phyloP scores from a whole-genome alignment of 2,888 invertebrate species.

The Drosophila robusta region DNA sequence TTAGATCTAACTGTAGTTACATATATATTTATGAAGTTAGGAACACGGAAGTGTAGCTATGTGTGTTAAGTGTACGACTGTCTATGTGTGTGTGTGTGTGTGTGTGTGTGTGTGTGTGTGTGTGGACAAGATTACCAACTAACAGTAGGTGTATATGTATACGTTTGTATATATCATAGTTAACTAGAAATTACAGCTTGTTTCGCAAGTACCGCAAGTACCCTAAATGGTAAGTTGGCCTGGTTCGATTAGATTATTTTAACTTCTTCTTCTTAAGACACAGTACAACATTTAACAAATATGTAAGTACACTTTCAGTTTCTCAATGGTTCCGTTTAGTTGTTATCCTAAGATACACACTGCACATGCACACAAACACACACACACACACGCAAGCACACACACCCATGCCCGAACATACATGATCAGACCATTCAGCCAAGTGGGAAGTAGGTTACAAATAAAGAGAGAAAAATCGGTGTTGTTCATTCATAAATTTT shows the following conservation, averaged over 20 bases:
- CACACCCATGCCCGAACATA: neutral
- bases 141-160: slow-evolving; percentile 10
- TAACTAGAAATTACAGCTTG: slow-evolving; percentile 34
- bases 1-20: slow-evolving; percentile 17
- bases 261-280: slow-evolving; percentile 40
- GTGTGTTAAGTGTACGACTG: slow-evolving; percentile 9
- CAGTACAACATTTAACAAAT: slow-evolving; percentile 69
- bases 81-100: slow-evolving; percentile 11
- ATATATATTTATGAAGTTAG: slow-evolving; percentile 37
- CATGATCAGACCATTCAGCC: too few species aligned
- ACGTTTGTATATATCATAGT: slow-evolving; percentile 9
- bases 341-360: slow-evolving; percentile 12
- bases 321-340: slow-evolving; percentile 43
- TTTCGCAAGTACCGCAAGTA: slow-evolving; percentile 14
- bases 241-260: slow-evolving; percentile 31
- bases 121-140: slow-evolving; percentile 13
- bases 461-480: neutral
- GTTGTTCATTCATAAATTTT: too few species aligned
- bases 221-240: slow-evolving; percentile 40
- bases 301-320: slow-evolving; percentile 71
- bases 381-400: neutral
- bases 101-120: neutral
- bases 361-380: slow-evolving; percentile 12
- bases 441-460: neutral
- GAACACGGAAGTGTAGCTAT: slow-evolving; percentile 60